Percentiles rank a stretch among this genome's conserved stretches.
phyloP scores from a whole-genome alignment of 2,113 vertebrate genomes.

The Atherinomorus stipes region DNA sequence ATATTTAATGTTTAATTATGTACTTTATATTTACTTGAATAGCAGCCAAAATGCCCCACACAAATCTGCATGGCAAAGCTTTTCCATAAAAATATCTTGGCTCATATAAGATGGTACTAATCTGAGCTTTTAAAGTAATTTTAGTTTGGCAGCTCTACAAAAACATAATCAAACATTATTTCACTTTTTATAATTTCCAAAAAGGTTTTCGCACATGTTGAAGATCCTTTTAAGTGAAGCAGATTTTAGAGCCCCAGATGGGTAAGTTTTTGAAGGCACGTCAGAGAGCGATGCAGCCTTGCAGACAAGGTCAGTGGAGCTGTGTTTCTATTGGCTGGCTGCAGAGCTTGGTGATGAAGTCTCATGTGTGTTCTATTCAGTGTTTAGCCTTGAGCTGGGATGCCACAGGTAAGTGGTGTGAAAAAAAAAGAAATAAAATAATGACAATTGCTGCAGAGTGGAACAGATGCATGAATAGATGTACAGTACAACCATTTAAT shows the following conservation, averaged over 20 bases:
- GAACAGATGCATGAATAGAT: slow-evolving; percentile 27
- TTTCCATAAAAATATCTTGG: no score
- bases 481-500: slow-evolving; percentile 8
- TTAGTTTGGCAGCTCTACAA: neutral
- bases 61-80: neutral
- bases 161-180: slow-evolving; percentile 1
- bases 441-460: neutral
- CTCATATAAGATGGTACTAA: neutral
- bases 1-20: neutral
- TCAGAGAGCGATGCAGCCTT: slow-evolving; percentile 40
- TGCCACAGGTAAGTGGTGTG: slow-evolving; percentile 24
- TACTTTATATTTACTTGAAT: neutral
- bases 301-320: slow-evolving; percentile 50
- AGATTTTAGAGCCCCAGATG: slow-evolving; percentile 3
- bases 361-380: slow-evolving; percentile 68
- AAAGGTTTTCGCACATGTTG: slow-evolving; percentile 9
- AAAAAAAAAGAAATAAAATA: neutral
- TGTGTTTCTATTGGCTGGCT: slow-evolving; percentile 42
- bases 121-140: neutral
- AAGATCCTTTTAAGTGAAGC: slow-evolving; percentile 20
- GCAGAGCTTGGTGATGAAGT: slow-evolving; percentile 19
- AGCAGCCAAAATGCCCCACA: neutral
- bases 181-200: neutral
- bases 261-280: slow-evolving; percentile 32
- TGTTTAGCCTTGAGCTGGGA: slow-evolving; percentile 68